Conservation (phyloP, 2,888 invertebrate genomes). For the Cosmia trapezina region DNA sequence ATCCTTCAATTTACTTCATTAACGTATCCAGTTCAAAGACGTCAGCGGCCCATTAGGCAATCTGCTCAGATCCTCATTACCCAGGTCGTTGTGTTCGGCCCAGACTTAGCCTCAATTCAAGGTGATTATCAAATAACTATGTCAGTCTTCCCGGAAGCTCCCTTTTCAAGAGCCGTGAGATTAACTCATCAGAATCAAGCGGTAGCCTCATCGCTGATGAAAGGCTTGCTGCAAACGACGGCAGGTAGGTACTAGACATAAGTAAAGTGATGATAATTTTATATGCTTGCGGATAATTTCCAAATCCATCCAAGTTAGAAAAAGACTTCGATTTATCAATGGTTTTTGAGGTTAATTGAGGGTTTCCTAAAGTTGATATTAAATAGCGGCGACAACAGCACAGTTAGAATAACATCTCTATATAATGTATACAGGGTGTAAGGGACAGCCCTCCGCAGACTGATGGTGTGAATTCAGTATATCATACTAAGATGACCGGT, state of each 20-base stretch:
- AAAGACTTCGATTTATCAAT: not conserved
- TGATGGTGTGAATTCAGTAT: no score
- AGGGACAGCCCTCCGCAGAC: no score
- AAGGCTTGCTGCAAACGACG: not conserved
- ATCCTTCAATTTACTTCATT: conserved; percentile 16
- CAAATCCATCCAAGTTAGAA: conserved; percentile 1
- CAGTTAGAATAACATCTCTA: not conserved
- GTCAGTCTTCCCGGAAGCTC: conserved; percentile 35
- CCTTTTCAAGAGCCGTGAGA: conserved; percentile 20
- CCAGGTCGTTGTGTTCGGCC: not conserved
- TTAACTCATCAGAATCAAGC: conserved; percentile 25
- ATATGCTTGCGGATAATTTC: not conserved
- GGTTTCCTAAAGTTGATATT: not conserved
- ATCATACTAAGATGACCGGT: no score
- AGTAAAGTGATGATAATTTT: no score
- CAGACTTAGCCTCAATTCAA: conserved; percentile 12
- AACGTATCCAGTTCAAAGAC: conserved; percentile 11
- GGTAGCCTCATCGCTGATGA: not conserved
- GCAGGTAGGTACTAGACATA: not conserved
- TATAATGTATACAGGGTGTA: no score
- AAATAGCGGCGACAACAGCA: not conserved
- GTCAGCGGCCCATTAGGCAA: conserved; percentile 14
- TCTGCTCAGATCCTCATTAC: conserved; percentile 12
- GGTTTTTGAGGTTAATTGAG: not conserved
- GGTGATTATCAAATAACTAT: conserved; percentile 1